Evolutionary conservation across 1,140 invertebrate species (phyloP), one percentile per base, ranked within the genome.

Genomic region (Drosophila funebris): DNA sequence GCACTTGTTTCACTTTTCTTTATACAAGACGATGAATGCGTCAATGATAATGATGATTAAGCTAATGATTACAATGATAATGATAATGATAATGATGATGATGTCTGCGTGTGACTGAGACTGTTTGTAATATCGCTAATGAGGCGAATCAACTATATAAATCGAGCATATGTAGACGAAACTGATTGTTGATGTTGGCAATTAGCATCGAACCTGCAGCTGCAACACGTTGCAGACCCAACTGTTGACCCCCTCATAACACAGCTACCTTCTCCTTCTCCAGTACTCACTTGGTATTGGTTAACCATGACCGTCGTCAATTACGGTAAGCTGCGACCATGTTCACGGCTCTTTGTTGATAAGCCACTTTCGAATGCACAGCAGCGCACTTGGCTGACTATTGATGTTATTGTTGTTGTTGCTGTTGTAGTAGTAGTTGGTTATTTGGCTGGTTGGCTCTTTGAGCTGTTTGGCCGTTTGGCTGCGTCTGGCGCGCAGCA

Each of bases 321-420:
- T 82, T 78, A 87, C 71, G 63, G 63, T 73, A 69, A 76, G 74
- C 63, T 29, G 56, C 67, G 60, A 75, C 80, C 80, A 83, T 76
- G 80, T 81, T 62, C 62, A 71, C 66, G 13, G 57, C 57, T 62
- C 73, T 58, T 77, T 85, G 81, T 84, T 76, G 81, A 87, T 85
- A 87, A 85, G 82, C 82, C 82, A 85, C 82, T 85, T 85, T 85
- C 83, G 83, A 85, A 85, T 85, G 82, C 82, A 88, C 77, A 85
- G 75, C 73, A 50, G 44, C 58, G 44, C 58, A 61, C 58, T 61
- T 50, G 56, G 56, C 39, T 29, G 54, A 43, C 14, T 43, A 22
- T 44, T 57, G 24, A 29, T 18, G 53, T 57, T 43, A 22, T 41
- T 29, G 50, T 13, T 37, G 36, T 3, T 41, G 41, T 41, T 57